phyloP scores from a whole-genome alignment of 2,888 invertebrate genomes.

The Scotopteryx bipunctaria region DNA sequence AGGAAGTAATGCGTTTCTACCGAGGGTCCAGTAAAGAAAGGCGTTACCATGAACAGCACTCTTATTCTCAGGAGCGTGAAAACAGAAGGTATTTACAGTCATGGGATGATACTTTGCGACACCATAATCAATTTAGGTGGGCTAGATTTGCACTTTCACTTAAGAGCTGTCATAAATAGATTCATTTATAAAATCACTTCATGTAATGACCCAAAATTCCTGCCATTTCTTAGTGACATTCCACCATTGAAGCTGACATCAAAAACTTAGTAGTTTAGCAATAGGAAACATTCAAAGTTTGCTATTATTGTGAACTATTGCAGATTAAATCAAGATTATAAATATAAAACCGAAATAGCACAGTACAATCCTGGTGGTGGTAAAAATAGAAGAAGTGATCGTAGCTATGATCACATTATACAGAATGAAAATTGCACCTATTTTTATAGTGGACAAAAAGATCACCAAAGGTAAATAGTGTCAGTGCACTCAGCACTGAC shows the following conservation, averaged over 20 bases:
- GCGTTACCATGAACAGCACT: conserved; percentile 57
- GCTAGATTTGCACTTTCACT: not conserved
- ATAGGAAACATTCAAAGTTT: not conserved
- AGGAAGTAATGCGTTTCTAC: conserved; percentile 73
- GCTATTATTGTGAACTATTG: conserved; percentile 1
- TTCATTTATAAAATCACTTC: not conserved
- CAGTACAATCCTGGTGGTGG: conserved; percentile 44
- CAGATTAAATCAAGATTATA: conserved; percentile 9
- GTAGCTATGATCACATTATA: not conserved
- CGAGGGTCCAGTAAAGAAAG: conserved; percentile 73
- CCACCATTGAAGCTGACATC: too few species aligned
- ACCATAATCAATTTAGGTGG: not conserved
- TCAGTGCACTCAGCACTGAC: too few species aligned
- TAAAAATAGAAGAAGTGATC: conserved; percentile 2
- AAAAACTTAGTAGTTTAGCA: too few species aligned
- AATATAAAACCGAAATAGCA: conserved; percentile 38
- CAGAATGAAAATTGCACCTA: too few species aligned
- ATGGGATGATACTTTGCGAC: conserved; percentile 24
- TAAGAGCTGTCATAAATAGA: not conserved
- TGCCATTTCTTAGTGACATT: conserved; percentile 2
- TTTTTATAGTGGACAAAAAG: conserved; percentile 46
- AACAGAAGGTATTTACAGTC: conserved; percentile 56
- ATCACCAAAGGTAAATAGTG: conserved; percentile 62
- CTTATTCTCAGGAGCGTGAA: conserved; percentile 54
- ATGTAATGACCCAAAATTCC: conserved; percentile 18